Evolutionary conservation across 1,140 invertebrate species (phyloP).

Genomic region (Temnothorax nylanderi): DNA sequence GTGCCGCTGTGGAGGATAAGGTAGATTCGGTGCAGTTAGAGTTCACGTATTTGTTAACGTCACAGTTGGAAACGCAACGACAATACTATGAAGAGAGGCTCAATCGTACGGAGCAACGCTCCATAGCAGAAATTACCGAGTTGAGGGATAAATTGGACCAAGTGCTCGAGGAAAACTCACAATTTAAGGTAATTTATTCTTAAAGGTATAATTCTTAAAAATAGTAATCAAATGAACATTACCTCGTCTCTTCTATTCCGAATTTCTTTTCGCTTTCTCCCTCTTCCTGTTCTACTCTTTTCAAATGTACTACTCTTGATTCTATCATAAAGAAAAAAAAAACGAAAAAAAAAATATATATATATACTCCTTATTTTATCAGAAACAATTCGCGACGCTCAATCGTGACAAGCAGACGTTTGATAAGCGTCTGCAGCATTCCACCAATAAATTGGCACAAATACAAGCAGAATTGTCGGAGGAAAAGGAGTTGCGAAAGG

Average conservation of each 20-base stretch:
- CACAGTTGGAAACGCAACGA: constrained; percentile 97
- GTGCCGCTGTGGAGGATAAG: constrained; percentile 91
- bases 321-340: neutral
- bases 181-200: constrained; percentile 78
- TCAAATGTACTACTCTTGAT: neutral
- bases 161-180: constrained; percentile 80
- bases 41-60: constrained; percentile 98
- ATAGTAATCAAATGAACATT: too few relatives aligned
- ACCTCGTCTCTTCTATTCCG: neutral
- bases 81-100: constrained; percentile 96
- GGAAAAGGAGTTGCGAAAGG: constrained; percentile 92
- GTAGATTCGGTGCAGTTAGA: constrained; percentile 97
- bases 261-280: neutral
- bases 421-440: constrained; percentile 89
- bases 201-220: neutral
- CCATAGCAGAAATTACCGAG: constrained; percentile 85
- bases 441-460: constrained; percentile 87
- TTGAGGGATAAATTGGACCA: constrained; percentile 86
- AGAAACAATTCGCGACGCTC: constrained; percentile 83
- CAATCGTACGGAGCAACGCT: constrained; percentile 86
- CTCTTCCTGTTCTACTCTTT: neutral
- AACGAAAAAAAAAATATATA: too few relatives aligned
- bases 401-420: constrained; percentile 89
- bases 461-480: constrained; percentile 90
- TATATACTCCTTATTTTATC: constrained; percentile 22